phyloP scores from a whole-genome alignment of 2,797 vertebrate genomes.

The Choloepus didactylus region DNA sequence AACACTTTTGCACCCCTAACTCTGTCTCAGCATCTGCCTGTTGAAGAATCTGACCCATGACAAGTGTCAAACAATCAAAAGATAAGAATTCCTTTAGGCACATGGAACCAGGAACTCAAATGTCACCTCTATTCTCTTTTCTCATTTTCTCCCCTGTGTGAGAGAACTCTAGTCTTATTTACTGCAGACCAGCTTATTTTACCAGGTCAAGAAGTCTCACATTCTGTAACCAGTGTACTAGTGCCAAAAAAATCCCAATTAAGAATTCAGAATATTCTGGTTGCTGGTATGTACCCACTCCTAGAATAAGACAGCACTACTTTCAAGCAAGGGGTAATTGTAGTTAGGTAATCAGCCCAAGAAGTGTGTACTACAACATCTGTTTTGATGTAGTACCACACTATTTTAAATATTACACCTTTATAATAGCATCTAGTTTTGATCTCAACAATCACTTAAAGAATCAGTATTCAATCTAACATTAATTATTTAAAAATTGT shows the following conservation, averaged over 20 bases:
- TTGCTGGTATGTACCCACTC: not conserved
- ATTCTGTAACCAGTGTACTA: not conserved
- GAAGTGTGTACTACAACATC: not conserved
- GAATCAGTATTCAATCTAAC: not conserved
- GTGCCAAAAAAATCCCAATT: not conserved
- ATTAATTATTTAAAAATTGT: conserved; percentile 51
- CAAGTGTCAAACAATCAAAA: not conserved
- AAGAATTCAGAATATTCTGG: conserved; percentile 27
- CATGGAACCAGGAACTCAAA: conserved; percentile 2
- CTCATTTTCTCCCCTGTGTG: not conserved
- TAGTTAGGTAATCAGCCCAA: conserved; percentile 26
- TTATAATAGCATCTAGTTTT: conserved; percentile 29
- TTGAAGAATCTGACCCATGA: not conserved
- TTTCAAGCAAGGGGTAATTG: not conserved
- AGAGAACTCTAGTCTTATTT: conserved; percentile 17
- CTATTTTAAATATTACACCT: not conserved
- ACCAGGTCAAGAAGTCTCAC: conserved; percentile 28
- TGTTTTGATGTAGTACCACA: conserved; percentile 15
- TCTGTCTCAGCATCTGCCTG: not conserved
- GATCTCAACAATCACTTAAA: conserved; percentile 52
- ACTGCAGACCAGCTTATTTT: conserved; percentile 2
- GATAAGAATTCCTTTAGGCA: conserved; percentile 18
- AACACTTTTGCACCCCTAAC: not conserved
- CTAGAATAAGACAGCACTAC: not conserved
- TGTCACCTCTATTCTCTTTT: not conserved